Base-by-base conservation (phyloP, 2,797 vertebrate genomes). In the Borostomias antarcticus region DNA sequence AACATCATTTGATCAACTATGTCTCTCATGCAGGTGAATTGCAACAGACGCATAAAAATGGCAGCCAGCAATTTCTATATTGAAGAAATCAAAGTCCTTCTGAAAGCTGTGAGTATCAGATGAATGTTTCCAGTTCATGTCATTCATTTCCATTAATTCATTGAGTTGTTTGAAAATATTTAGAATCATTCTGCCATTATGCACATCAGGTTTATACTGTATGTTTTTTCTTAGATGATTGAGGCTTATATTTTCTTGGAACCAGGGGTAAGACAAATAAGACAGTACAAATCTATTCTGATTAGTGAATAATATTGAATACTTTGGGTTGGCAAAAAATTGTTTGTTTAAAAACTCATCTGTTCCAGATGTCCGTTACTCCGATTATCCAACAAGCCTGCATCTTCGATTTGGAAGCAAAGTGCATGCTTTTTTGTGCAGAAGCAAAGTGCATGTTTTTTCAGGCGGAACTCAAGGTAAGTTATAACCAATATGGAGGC, bases 1-100 rank as follows among this genome's bases (percentile, higher is more conserved):
- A 10, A 3, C 15, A 40, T 3, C 10, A 11, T 6, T 40, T 40
- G 5, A 40, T 40, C 35, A 1, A 15, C 13, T 8, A 25, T 43
- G 10, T 19, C 13, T 26, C 69, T 56, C 58, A 48, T 77, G 32
- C 78, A 92, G 91, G 83, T 86, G 54, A 91, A 91, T 64, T 68
- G 70, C 54, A 86, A 58, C 43, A 72, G 81, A 37, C 70, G 70
- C 17, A 73, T 56, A 52, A 71, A 54, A 68, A 62, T 89, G 28
- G 51, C 51, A 8, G 74, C 81, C 40, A 66, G 61, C 2, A 63
- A 58, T 25, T 92, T 92, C 69, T 32, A 76, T 4, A 19, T 89
- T 47, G 30, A 52, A 23, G 0, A 73, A 51, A 57, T 82, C 10
- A 56, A 5, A 51, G 0, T 0, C 0, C 15, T 79, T 6, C 33